phyloP scores from a whole-genome alignment of 2,113 vertebrate genomes.

The Arizona elegans region DNA sequence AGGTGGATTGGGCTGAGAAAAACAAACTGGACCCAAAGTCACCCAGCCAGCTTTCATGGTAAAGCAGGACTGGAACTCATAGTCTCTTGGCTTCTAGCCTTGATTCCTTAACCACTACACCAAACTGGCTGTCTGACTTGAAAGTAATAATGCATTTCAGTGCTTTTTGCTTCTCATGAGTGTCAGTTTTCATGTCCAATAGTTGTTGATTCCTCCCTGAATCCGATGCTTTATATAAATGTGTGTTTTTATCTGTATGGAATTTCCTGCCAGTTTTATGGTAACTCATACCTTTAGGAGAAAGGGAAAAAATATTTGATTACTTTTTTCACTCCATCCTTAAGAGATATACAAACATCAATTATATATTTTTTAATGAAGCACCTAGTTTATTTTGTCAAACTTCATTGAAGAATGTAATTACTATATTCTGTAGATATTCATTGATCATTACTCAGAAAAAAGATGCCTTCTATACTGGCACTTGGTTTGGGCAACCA shows the following conservation, averaged over 20 bases:
- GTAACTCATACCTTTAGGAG: not conserved
- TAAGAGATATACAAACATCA: not conserved
- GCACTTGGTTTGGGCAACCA: not conserved
- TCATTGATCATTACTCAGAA: not conserved
- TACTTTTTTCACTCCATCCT: not conserved
- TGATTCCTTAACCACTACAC: not conserved
- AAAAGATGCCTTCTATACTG: not conserved
- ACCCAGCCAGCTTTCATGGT: not conserved
- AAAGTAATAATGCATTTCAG: not conserved
- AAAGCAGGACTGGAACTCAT: not conserved
- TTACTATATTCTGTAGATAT: not conserved
- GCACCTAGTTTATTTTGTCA: not conserved
- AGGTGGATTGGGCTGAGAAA: not conserved
- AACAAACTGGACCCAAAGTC: not conserved
- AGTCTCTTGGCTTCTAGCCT: not conserved
- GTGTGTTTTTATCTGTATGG: not conserved
- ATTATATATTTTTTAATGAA: not conserved
- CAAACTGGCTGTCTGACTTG: not conserved
- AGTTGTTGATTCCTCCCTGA: not conserved
- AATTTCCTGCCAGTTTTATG: not conserved
- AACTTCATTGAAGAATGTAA: not conserved
- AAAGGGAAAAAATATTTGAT: not conserved
- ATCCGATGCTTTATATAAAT: not conserved
- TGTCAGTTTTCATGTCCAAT: not conserved
- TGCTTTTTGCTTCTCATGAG: not conserved